Evolutionary conservation across 2,113 vertebrate species (phyloP).

Genomic region (Poecilia latipinna): DNA sequence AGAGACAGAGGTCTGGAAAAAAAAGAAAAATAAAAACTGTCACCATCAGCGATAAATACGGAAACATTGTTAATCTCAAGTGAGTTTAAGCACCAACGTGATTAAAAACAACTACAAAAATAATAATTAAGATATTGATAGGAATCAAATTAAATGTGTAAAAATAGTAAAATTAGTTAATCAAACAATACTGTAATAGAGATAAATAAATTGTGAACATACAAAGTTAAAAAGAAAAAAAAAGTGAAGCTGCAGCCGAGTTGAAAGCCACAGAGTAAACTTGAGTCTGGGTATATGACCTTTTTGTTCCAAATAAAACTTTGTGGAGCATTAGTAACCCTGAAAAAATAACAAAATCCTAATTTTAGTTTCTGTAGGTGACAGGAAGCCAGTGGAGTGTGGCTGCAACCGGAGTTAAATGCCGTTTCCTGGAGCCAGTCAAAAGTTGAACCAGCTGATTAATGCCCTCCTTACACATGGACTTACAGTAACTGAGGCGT

Average conservation of each 20-base stretch:
- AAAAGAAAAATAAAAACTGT: background rate
- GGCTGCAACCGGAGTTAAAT: background rate
- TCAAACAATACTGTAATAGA: too few relatives aligned
- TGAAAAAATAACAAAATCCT: background rate
- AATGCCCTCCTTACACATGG: too few relatives aligned
- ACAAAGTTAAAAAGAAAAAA: too few relatives aligned
- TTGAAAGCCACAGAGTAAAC: too few relatives aligned
- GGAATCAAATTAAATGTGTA: too few relatives aligned
- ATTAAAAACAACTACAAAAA: background rate
- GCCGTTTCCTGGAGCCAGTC: background rate
- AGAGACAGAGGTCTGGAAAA: constrained; percentile 62
- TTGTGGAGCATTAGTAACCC: background rate
- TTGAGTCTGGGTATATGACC: background rate
- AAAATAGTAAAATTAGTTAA: too few relatives aligned
- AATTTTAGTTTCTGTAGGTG: background rate
- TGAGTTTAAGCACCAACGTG: too few relatives aligned
- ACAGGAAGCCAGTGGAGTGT: background rate
- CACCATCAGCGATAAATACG: background rate
- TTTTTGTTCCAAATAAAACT: background rate
- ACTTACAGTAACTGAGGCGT: too few relatives aligned
- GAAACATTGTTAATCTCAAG: background rate
- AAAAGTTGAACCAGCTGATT: background rate
- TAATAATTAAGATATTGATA: background rate
- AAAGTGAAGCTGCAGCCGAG: too few relatives aligned
- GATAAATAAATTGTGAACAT: too few relatives aligned